phyloP scores from a whole-genome alignment of 2,797 vertebrate species.

The Ara ararauna region DNA sequence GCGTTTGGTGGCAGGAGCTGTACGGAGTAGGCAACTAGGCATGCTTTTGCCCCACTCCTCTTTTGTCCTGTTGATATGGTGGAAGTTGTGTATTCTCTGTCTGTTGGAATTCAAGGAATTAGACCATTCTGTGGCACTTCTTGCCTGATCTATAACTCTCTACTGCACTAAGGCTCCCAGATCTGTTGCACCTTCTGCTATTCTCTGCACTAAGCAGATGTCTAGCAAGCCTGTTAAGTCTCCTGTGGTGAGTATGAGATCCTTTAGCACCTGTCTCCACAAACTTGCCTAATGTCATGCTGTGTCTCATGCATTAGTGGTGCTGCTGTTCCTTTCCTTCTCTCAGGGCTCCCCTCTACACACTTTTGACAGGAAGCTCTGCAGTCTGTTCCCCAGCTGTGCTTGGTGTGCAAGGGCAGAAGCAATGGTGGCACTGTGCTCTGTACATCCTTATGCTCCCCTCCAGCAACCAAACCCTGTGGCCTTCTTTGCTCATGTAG shows the following conservation, averaged over 20 bases:
- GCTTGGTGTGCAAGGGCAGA: background rate
- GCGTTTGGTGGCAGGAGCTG: background rate
- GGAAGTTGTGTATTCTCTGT: background rate
- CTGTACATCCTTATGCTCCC: rapidly evolving
- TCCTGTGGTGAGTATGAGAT: background rate
- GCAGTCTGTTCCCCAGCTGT: background rate
- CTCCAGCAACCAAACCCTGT: background rate
- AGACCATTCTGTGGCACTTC: background rate
- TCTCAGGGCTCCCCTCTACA: background rate
- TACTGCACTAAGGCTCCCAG: background rate
- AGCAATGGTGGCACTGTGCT: background rate
- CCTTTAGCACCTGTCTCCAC: background rate
- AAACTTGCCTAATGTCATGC: background rate
- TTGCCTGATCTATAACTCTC: background rate
- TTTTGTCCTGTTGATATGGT: background rate
- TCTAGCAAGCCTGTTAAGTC: background rate
- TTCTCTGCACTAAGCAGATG: background rate
- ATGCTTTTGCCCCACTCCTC: background rate
- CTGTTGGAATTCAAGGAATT: background rate
- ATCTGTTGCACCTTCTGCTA: background rate
- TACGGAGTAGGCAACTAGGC: background rate
- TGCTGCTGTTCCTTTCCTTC: background rate
- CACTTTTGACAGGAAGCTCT: rapidly evolving
- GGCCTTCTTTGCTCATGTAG: background rate
- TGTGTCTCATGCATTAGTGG: background rate